Percentiles rank a stretch among this genome's conserved stretches.
phyloP scores from a whole-genome alignment of 2,888 invertebrate species.

The Neoaliturus tenellus region DNA sequence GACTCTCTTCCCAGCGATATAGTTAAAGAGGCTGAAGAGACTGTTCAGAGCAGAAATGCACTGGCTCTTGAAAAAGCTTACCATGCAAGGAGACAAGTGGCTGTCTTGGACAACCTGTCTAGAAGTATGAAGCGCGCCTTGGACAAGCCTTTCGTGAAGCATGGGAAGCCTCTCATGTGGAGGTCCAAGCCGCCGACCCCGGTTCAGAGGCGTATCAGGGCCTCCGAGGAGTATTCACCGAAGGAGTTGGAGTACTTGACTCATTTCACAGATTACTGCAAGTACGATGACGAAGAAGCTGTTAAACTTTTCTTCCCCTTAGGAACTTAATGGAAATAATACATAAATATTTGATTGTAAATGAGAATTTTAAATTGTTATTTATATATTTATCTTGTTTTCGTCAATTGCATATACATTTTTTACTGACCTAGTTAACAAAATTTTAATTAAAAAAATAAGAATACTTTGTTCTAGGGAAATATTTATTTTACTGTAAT shows the following conservation, averaged over 20 bases:
- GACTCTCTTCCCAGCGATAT: slow-evolving; percentile 57
- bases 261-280: slow-evolving; percentile 50
- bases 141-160: slow-evolving; percentile 55
- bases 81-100: slow-evolving; percentile 50
- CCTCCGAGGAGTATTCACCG: slow-evolving; percentile 1
- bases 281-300: slow-evolving; percentile 54
- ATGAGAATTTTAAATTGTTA: no score
- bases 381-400: no score
- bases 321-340: not conserved
- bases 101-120: slow-evolving; percentile 53
- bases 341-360: no score
- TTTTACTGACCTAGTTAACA: no score
- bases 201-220: not conserved
- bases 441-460: no score
- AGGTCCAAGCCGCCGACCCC: slow-evolving; percentile 46
- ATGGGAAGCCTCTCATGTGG: slow-evolving; percentile 53
- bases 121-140: slow-evolving; percentile 57
- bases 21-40: slow-evolving; percentile 45
- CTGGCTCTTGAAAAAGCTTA: slow-evolving; percentile 54
- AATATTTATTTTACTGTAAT: no score
- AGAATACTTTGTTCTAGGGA: no score
- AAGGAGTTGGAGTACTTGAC: slow-evolving; percentile 44
- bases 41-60: slow-evolving; percentile 37
- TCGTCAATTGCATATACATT: no score
- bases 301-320: slow-evolving; percentile 55